Evolutionary conservation across 2,888 invertebrate species (phyloP), one percentile per base, ranked within the genome.

Genomic region (Chesias legatella): DNA sequence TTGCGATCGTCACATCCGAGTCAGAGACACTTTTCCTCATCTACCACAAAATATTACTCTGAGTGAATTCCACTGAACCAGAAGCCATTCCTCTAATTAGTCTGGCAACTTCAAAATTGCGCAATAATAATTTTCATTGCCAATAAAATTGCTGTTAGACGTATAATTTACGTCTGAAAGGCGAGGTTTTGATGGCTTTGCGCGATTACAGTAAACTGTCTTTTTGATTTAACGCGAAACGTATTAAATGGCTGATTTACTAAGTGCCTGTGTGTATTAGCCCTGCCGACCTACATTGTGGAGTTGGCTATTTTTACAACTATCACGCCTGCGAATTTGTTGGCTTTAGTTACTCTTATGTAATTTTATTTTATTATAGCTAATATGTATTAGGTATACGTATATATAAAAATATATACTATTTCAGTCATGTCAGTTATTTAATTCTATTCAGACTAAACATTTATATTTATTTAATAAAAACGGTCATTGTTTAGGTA

Each of bases 51-150:
- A 4, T 20, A 23, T 9, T 22, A 21, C 10, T 39, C 31, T 33
- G 23, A 40, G 26, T 37, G 28, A 54, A 50, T 52, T 60, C 47
- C 37, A 40, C 46, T 44, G 60, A 71, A 67, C 67, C 64, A 60
- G 60, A 71, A 62, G 60, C 67, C 60, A 74, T 76, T 70, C 60
- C 54, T 67, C 56, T 75, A 73, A 79, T 78, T 75, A 73, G 63
- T 54, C 55, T 51, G 54, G 54, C 53, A 65, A 67, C 53, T 68
- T 67, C 62, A 64, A 67, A 70, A 73, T 69, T 61, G 67, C 63
- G 67, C 71, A 63, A 67, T 73, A 69, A 71, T 67, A 72, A 70
- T 73, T 69, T 68, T 73, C 65, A 63, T 67, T 66, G 63, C 56
- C 60, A 63, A 70, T 78, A 67, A 77, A 78, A 73, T 60, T 43